Percentiles rank a stretch among this genome's conserved stretches.
phyloP scores from a whole-genome alignment of 53 echinoderm and acorn worm genomes.

The Temnopleurus reevesii region DNA sequence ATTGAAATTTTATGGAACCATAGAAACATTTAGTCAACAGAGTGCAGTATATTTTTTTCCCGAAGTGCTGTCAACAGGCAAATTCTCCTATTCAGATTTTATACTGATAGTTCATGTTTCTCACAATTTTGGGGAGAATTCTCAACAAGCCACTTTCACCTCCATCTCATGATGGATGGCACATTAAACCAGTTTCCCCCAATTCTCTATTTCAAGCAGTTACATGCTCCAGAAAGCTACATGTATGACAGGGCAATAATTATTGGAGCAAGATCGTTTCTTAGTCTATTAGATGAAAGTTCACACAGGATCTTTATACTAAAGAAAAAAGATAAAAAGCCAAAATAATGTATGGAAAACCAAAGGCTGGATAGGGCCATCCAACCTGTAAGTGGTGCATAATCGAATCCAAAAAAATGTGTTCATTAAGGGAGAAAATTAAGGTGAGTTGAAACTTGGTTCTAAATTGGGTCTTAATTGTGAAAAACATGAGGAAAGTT shows the following conservation, averaged over 20 bases:
- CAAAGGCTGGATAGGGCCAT: too few species aligned
- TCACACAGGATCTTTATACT: too few species aligned
- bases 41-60: neutral
- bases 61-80: neutral
- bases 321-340: too few species aligned
- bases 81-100: neutral
- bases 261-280: neutral
- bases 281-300: too few species aligned
- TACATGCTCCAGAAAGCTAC: neutral
- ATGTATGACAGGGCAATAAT: neutral
- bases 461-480: too few species aligned
- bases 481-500: too few species aligned
- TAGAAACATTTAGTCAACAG: neutral
- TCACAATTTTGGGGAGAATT: neutral
- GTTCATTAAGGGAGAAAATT: too few species aligned
- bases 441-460: too few species aligned
- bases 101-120: neutral
- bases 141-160: conserved; percentile 15
- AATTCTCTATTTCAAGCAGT: neutral
- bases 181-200: neutral
- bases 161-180: neutral
- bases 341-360: too few species aligned
- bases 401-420: too few species aligned
- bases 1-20: neutral
- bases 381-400: too few species aligned